Evolutionary conservation across 2,888 invertebrate genomes (phyloP).

Genomic region (Lepidocyrtinus sp.): DNA sequence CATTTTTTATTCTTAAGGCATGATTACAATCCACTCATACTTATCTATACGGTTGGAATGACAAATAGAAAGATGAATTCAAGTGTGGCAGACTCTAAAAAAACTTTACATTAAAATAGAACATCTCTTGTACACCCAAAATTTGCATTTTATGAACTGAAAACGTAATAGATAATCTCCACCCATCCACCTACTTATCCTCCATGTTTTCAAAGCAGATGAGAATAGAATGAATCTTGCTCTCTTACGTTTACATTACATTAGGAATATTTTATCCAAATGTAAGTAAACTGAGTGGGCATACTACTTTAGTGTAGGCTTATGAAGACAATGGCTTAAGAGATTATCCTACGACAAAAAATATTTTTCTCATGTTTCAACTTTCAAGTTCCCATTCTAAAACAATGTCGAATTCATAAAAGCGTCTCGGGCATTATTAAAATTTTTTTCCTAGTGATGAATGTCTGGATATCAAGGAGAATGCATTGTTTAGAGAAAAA

Average conservation of each 20-base stretch:
- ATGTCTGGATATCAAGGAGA: background rate
- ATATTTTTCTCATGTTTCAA: background rate
- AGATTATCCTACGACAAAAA: background rate
- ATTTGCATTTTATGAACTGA: constrained; percentile 45
- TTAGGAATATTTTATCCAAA: background rate
- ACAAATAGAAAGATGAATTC: background rate
- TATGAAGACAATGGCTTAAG: constrained; percentile 1
- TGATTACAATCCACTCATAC: background rate
- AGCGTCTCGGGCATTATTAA: constrained; percentile 13
- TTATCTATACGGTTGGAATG: no score
- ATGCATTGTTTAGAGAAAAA: constrained; percentile 7
- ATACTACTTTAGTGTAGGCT: no score
- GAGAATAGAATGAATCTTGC: background rate
- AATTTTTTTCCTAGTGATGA: constrained; percentile 18
- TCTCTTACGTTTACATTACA: background rate
- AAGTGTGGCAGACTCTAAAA: no score
- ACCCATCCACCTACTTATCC: background rate
- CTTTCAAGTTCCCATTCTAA: constrained; percentile 6
- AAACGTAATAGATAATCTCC: constrained; percentile 36
- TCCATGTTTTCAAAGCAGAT: background rate
- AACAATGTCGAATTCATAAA: constrained; percentile 18
- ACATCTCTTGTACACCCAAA: background rate
- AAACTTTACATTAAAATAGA: background rate
- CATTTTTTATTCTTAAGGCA: background rate
- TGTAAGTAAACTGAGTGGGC: background rate